These are phyloP conservation scores for Nomada fabriciana DNA, from an alignment of 2,888 invertebrate species.

Conservation along the genomic window DNA sequence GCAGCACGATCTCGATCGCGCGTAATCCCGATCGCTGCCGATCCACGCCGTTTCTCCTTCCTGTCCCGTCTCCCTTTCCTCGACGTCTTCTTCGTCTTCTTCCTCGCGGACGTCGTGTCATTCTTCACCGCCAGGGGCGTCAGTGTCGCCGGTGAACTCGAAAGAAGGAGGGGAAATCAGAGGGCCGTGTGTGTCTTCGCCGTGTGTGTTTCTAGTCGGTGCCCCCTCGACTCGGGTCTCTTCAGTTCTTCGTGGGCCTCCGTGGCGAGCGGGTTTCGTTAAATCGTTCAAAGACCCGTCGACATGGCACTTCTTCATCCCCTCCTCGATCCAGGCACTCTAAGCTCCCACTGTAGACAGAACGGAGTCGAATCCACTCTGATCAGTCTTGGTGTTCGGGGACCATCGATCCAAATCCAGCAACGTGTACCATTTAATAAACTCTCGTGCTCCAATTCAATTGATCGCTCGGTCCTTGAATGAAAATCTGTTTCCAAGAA, in stretches of 20 bases:
- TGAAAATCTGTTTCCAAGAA: background rate
- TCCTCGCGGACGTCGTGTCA: slow-evolving; percentile 74
- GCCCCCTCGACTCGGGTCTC: slow-evolving; percentile 66
- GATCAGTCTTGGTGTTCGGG: slow-evolving; percentile 5
- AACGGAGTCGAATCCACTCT: slow-evolving; percentile 20
- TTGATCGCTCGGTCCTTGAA: background rate
- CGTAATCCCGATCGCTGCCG: slow-evolving; percentile 41
- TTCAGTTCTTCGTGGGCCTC: slow-evolving; percentile 78
- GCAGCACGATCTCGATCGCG: slow-evolving; percentile 58
- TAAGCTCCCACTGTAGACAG: background rate
- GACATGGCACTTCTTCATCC: slow-evolving; percentile 5
- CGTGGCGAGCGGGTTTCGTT: slow-evolving; percentile 66
- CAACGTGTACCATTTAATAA: background rate
- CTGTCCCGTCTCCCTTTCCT: slow-evolving; percentile 66
- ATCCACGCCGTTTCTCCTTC: slow-evolving; percentile 58
- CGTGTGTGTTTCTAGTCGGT: slow-evolving; percentile 77
- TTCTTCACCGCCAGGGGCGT: slow-evolving; percentile 81
- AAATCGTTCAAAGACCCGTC: background rate
- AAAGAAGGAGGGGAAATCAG: slow-evolving; percentile 76
- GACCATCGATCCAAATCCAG: background rate
- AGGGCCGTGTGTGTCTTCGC: slow-evolving; percentile 76
- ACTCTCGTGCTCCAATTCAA: background rate
- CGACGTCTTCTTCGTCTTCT: slow-evolving; percentile 71
- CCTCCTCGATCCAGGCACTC: background rate
- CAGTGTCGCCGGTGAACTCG: slow-evolving; percentile 73